phyloP scores from a whole-genome alignment of 2,113 vertebrate species.

The Lepidothrix coronata region DNA sequence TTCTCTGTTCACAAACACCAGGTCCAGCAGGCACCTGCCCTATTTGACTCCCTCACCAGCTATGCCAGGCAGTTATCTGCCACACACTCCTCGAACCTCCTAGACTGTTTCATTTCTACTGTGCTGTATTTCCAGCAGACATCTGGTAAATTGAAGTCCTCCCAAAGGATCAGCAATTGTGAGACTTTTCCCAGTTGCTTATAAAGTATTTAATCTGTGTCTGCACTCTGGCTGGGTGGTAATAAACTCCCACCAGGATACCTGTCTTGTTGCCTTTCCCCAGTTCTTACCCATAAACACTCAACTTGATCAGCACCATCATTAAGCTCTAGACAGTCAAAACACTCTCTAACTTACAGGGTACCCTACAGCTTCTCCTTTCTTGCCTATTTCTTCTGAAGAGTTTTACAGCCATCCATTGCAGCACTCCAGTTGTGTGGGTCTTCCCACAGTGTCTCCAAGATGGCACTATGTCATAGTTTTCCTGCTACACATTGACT shows the following conservation, averaged over 20 bases:
- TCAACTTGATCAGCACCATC: not conserved
- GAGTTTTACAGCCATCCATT: not conserved
- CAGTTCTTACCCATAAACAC: not conserved
- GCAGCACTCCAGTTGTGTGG: not conserved
- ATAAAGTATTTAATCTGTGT: not conserved
- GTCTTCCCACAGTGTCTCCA: not conserved
- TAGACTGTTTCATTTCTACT: not conserved
- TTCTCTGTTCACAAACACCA: not conserved
- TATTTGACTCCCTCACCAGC: not conserved
- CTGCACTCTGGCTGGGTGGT: not conserved
- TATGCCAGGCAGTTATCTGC: not conserved
- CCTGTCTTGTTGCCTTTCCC: not conserved
- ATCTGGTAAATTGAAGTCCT: not conserved
- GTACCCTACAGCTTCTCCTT: not conserved
- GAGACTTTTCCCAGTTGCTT: not conserved
- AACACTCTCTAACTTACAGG: not conserved
- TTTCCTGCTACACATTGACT: not conserved
- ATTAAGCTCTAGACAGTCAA: not conserved
- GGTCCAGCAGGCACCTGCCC: not conserved
- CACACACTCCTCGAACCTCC: not conserved
- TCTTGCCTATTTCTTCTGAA: not conserved
- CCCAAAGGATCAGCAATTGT: fast-evolving
- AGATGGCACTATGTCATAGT: not conserved
- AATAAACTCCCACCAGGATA: not conserved
- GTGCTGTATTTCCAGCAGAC: not conserved